phyloP scores from a whole-genome alignment of 2,113 vertebrate species.

The Castor canadensis region DNA sequence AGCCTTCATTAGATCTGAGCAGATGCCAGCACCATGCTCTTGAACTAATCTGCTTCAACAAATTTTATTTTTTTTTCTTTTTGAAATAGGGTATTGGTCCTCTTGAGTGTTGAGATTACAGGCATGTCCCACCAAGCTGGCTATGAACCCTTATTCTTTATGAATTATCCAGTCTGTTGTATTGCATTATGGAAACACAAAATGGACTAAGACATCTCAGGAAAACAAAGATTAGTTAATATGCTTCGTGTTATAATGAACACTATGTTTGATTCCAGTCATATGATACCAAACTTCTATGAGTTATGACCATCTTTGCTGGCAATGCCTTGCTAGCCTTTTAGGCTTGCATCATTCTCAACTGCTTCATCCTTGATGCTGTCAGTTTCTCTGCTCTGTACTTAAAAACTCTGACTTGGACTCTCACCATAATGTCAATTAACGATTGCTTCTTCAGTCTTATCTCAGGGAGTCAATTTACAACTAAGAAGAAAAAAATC shows the following conservation, averaged over 20 bases:
- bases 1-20: background rate
- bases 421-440: background rate
- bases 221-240: slow-evolving; percentile 2
- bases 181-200: background rate
- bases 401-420: background rate
- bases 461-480: background rate
- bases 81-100: background rate
- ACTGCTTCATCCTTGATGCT: background rate
- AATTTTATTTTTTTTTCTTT: background rate
- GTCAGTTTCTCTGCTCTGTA: background rate
- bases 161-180: background rate
- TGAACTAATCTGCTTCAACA: background rate
- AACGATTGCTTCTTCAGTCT: background rate
- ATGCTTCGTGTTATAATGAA: background rate
- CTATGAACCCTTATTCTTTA: background rate
- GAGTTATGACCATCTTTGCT: background rate
- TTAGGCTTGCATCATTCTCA: background rate
- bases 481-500: background rate
- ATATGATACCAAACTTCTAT: background rate
- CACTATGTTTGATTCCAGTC: background rate
- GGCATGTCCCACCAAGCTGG: too few relatives aligned
- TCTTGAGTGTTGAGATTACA: background rate
- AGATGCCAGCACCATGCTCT: background rate
- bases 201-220: background rate
- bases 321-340: background rate